A percentile compares a stretch with the other conserved stretches of the same genome.
phyloP scores from a whole-genome alignment of 2,797 vertebrate genomes.

The Acestrorhynchus altus region DNA sequence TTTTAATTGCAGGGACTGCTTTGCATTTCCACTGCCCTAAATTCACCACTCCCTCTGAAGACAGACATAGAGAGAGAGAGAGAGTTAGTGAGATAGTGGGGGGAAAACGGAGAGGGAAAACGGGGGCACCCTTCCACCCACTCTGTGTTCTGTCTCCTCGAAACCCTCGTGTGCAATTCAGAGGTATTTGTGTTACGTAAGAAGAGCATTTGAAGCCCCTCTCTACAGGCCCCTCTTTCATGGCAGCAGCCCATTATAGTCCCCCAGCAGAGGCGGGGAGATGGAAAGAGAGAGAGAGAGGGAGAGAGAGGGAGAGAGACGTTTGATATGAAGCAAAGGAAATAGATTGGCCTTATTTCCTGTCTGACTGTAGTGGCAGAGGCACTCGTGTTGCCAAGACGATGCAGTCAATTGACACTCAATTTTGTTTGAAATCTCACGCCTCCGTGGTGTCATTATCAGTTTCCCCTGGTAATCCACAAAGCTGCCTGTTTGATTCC shows the following conservation, averaged over 20 bases:
- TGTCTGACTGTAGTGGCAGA: slow-evolving; percentile 67
- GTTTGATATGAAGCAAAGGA: slow-evolving; percentile 78
- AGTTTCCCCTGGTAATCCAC: slow-evolving; percentile 81
- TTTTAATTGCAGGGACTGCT: slow-evolving; percentile 67
- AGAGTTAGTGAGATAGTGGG: slow-evolving; percentile 37
- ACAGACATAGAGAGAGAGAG: slow-evolving; percentile 31
- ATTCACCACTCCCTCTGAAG: slow-evolving; percentile 59
- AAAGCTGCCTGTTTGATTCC: slow-evolving; percentile 80
- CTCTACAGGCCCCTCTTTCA: slow-evolving; percentile 65
- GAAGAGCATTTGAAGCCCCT: slow-evolving; percentile 62
- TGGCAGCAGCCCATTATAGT: slow-evolving; percentile 69
- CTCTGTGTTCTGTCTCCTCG: slow-evolving; percentile 49
- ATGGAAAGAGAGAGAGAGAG: slow-evolving; percentile 46
- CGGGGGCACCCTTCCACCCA: slow-evolving; percentile 56
- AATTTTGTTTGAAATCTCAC: slow-evolving; percentile 83
- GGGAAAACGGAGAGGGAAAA: slow-evolving; percentile 24
- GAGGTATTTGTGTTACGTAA: slow-evolving; percentile 64
- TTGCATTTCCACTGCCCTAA: slow-evolving; percentile 67
- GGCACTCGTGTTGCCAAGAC: slow-evolving; percentile 75
- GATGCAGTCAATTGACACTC: slow-evolving; percentile 81
- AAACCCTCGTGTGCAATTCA: slow-evolving; percentile 61
- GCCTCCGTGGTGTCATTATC: slow-evolving; percentile 81
- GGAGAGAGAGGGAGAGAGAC: slow-evolving; percentile 48
- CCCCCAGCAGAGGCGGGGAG: slow-evolving; percentile 64
- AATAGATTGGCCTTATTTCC: slow-evolving; percentile 82